Base-by-base conservation (phyloP, 2,113 vertebrate species). In the Nycticryphes semicollaris region DNA sequence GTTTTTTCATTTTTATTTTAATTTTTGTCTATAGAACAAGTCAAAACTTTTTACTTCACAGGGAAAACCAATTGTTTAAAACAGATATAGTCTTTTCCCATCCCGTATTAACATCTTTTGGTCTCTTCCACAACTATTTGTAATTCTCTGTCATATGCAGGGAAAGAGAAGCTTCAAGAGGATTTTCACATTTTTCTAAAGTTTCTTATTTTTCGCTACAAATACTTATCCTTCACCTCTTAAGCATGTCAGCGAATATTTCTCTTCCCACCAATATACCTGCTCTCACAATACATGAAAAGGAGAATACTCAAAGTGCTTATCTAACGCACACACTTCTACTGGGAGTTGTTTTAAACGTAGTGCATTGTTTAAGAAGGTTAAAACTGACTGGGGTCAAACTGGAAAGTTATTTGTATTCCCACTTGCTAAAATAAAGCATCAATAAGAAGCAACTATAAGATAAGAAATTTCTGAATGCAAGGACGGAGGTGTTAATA, bases 161-260 rank as follows among this genome's bases (percentile, higher is more conserved):
- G 63, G 50, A 41, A 84, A 43, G 43, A 74, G 43, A 78, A 57
- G 84, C 66, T 88, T 94, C 54, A 84, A 87, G 84, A 96, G 64
- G 45, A 84, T 90, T 90, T 92, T 90, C 31, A 53, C 57, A 31
- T 80, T 81, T 37, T 78, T 43, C 15, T 67, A 35, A 50, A 77
- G 37, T 64, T 91, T 69, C 19, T 60, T 7, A 39, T 69, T 89
- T 87, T 78, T 47, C 56, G 66, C 66, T 66, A n/a, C 68, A 76
- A 96, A 87, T 57, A 53, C 51, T 51, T 92, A n/a, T 22, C 93
- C 93, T 96, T 79, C 50, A 66, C 83, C 23, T 91, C 39, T 89
- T 33, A 9, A 12, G 8, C 19, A 57, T 16, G 5, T 22, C 39
- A 73, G 39, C 12, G 33, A 85, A 14, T 54, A 82, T 21, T 91